Conservation (phyloP, 2,888 invertebrate species). For the Troides oblongomaculatus region DNA sequence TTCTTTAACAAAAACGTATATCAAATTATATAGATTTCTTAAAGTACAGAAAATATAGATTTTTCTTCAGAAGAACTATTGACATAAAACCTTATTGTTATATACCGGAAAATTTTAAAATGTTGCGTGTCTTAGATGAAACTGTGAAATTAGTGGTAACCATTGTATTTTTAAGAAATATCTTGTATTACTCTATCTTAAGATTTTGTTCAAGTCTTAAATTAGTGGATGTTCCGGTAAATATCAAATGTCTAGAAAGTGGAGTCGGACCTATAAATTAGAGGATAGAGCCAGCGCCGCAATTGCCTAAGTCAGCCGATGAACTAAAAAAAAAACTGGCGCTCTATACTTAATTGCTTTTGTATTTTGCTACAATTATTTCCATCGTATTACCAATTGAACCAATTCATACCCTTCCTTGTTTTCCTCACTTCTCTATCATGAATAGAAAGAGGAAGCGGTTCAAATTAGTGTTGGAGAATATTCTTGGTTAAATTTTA, state of each 20-base stretch:
- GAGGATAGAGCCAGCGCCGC: constrained; percentile 4
- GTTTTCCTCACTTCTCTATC: not conserved
- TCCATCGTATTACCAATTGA: not conserved
- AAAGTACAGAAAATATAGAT: too few relatives aligned
- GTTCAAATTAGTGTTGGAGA: too few relatives aligned
- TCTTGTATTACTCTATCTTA: too few relatives aligned
- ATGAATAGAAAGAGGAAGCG: not conserved
- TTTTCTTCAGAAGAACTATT: too few relatives aligned
- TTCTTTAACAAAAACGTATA: too few relatives aligned
- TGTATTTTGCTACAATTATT: not conserved
- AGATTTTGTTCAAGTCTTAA: not conserved
- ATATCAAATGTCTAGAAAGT: not conserved
- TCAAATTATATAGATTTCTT: too few relatives aligned
- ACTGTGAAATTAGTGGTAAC: too few relatives aligned
- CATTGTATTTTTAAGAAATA: too few relatives aligned
- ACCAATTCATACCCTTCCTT: not conserved
- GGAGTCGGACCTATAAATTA: constrained; percentile 20
- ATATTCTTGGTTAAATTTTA: too few relatives aligned
- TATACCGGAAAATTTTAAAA: too few relatives aligned
- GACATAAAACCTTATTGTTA: too few relatives aligned
- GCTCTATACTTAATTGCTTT: constrained; percentile 2
- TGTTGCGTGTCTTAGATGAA: too few relatives aligned
- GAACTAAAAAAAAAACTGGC: constrained; percentile 1
- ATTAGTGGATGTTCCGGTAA: not conserved
- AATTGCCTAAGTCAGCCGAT: constrained; percentile 14